Conservation (phyloP, 2,888 invertebrate genomes). For the Meandrusa payeni region DNA sequence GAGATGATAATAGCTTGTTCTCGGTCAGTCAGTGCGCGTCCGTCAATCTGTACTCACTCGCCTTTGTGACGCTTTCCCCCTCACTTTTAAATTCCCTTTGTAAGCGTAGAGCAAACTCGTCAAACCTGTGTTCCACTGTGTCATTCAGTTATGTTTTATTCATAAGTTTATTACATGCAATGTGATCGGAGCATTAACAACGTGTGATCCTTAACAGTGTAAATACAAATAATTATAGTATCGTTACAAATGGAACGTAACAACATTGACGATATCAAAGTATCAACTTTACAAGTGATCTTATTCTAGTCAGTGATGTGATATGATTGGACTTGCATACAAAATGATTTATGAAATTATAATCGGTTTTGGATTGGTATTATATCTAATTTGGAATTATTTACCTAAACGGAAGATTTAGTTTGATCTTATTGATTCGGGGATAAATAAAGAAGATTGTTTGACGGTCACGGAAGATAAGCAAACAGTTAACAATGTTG, state of each 20-base stretch:
- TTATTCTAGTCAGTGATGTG: constrained; percentile 60
- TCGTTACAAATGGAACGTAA: constrained; percentile 53
- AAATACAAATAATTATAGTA: constrained; percentile 43
- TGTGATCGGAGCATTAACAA: constrained; percentile 36
- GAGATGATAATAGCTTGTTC: constrained; percentile 56
- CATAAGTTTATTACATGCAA: constrained; percentile 32
- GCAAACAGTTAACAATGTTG: neutral
- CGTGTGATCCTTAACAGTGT: constrained; percentile 42
- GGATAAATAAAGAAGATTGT: constrained; percentile 16
- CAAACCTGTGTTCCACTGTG: constrained; percentile 11
- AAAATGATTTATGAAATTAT: constrained; percentile 68
- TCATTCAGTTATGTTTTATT: constrained; percentile 30
- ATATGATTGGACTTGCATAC: constrained; percentile 40
- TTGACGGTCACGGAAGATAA: constrained; percentile 3
- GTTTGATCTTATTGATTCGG: constrained; percentile 19
- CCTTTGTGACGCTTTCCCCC: constrained; percentile 33
- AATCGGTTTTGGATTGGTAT: constrained; percentile 56
- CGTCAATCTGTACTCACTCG: constrained; percentile 43
- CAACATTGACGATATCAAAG: constrained; percentile 43
- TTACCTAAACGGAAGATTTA: constrained; percentile 36
- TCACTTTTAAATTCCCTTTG: constrained; percentile 31
- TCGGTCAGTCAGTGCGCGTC: constrained; percentile 54
- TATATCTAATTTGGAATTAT: constrained; percentile 64
- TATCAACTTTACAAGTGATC: constrained; percentile 36
- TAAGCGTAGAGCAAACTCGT: constrained; percentile 26